These are phyloP conservation scores for Montipora efflorescens DNA, from an alignment of 64 coral and sea anemone species.

Conservation along the genomic window DNA sequence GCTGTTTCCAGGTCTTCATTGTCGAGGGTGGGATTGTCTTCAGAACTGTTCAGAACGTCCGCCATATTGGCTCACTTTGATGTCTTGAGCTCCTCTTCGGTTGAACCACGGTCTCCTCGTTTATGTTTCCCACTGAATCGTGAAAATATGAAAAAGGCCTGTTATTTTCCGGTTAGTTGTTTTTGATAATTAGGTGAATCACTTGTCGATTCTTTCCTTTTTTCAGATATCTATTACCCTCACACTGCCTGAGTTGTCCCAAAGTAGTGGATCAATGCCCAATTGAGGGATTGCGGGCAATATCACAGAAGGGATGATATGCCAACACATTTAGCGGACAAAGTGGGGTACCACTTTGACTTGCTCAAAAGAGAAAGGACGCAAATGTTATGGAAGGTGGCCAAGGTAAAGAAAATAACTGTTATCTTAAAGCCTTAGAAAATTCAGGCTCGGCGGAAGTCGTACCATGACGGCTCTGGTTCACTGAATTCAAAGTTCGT, in stretches of 20 bases:
- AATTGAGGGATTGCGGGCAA: background rate
- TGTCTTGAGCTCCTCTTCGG: no score
- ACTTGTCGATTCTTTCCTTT: background rate
- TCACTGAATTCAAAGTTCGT: no score
- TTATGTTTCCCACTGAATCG: background rate
- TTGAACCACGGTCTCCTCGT: no score
- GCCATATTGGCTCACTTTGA: no score
- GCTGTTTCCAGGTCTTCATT: no score
- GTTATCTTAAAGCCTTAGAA: background rate
- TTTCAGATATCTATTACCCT: background rate
- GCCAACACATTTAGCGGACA: background rate
- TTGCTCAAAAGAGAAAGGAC: background rate
- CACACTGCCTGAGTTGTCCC: background rate
- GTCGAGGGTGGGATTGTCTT: no score
- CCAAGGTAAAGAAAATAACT: background rate
- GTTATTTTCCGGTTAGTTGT: background rate
- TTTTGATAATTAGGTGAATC: background rate
- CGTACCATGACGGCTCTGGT: no score
- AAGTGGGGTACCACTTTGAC: background rate
- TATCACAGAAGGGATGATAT: background rate
- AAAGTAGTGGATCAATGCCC: background rate
- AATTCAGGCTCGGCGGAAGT: no score
- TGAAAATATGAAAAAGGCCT: background rate
- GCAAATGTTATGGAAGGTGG: background rate
- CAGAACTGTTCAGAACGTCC: no score